phyloP scores from a whole-genome alignment of 2,888 invertebrate species.

The Lithophane semibrunnea region DNA sequence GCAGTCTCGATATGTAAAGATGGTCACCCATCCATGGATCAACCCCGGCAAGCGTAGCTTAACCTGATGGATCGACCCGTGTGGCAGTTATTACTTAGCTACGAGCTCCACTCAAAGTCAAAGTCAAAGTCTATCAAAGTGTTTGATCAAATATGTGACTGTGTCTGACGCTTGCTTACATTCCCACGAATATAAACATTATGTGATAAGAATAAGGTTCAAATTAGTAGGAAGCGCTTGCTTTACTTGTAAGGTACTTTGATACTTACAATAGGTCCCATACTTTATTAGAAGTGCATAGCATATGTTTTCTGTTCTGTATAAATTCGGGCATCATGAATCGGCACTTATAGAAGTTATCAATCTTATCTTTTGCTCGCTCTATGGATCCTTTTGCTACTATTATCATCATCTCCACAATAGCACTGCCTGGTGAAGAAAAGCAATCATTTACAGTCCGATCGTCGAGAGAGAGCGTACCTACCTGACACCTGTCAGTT shows the following conservation, averaged over 20 bases:
- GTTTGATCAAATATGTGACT: no score
- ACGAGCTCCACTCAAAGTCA: no score
- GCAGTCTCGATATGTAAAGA: no score
- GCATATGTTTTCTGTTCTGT: constrained; percentile 24
- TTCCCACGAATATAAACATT: neutral
- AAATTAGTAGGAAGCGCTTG: neutral
- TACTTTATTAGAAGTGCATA: constrained; percentile 23
- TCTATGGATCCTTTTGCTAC: constrained; percentile 47
- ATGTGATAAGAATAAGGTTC: neutral
- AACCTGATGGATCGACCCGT: no score
- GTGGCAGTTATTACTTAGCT: no score
- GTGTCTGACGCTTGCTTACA: no score
- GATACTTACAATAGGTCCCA: constrained; percentile 37
- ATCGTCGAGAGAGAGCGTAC: no score
- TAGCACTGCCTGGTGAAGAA: constrained; percentile 14
- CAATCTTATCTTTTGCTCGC: constrained; percentile 43
- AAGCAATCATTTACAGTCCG: neutral
- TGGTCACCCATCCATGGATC: no score
- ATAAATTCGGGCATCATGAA: constrained; percentile 23
- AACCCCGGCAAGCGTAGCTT: no score
- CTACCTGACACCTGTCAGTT: no score
- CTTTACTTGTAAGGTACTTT: neutral
- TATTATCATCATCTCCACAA: constrained; percentile 36
- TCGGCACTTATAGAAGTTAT: constrained; percentile 38
- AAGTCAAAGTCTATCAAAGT: no score